Evolutionary conservation across 2,888 invertebrate genomes (phyloP).

Genomic region (Sphaerophoria taeniata): DNA sequence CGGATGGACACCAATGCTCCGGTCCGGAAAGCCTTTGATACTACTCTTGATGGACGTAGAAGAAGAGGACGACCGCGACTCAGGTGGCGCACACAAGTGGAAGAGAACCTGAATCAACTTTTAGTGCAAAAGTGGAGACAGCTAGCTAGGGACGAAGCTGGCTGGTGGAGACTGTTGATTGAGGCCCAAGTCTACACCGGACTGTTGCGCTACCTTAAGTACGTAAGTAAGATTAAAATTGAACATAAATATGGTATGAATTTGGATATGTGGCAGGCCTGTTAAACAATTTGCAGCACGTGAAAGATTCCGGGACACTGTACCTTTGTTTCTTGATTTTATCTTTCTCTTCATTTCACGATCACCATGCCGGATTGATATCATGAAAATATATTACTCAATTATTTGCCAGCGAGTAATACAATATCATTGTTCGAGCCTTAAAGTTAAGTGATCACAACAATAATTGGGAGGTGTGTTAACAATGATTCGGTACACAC

Average conservation of each 20-base stretch:
- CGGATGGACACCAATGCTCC: too few species aligned
- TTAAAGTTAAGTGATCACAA: background rate
- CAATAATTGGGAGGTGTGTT: constrained; percentile 30
- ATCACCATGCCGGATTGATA: constrained; percentile 31
- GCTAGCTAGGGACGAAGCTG: too few species aligned
- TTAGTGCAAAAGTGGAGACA: too few species aligned
- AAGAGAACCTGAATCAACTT: too few species aligned
- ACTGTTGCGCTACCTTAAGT: too few species aligned
- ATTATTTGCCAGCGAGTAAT: background rate
- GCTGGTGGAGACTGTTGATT: too few species aligned
- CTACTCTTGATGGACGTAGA: too few species aligned
- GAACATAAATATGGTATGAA: background rate
- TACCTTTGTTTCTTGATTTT: constrained; percentile 8
- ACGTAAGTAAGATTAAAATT: too few species aligned
- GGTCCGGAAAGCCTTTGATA: too few species aligned
- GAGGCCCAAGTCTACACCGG: too few species aligned
- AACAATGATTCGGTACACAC: constrained; percentile 1
- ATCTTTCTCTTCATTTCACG: background rate
- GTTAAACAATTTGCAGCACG: background rate
- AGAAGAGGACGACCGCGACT: too few species aligned
- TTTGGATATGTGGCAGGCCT: background rate
- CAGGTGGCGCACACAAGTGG: too few species aligned
- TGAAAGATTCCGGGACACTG: constrained; percentile 34
- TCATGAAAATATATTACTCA: constrained; percentile 1
- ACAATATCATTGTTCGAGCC: constrained; percentile 3